Evolutionary conservation across 2,113 vertebrate genomes (phyloP), one percentile per base, ranked within the genome.

Genomic region (Symphodus melops): DNA sequence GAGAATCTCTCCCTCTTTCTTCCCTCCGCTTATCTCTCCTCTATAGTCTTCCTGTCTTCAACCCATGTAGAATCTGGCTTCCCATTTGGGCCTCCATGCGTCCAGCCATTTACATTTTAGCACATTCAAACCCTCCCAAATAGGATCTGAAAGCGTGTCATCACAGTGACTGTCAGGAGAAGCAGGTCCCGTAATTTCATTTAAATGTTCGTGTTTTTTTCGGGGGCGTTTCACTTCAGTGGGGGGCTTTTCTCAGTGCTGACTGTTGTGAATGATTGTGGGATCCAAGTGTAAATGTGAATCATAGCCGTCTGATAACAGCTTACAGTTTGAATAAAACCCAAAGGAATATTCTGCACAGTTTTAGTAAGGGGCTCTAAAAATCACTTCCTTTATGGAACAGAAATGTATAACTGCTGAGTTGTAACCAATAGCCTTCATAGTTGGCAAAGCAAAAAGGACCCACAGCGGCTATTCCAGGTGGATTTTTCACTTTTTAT

Each of bases 21-120:
- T 61, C 69, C 77, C 85, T 76, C 79, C 46, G 60, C 81, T 90
- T 92, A 88, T 91, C 91, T 90, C 72, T 68, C 60, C 64, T 89
- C 91, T 87, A 89, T 90, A 91, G 89, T 90, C 83, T 89, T 88
- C 87, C 87, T 85, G 85, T 89, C 91, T 89, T 85, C 90, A 89
- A 92, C 91, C 91, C 90, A 88, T 92, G 93, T 89, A 87, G 83
- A 93, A 92, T 91, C 79, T 19, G 46, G 91, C 87, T 93, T 94
- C 84, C 88, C 91, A 78, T 90, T 92, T 89, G 85, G 79, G 84
- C 74, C 81, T 90, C 79, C 82, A 71, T 92, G 88, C 85, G 81
- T 93, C 90, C 83, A 86, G 74, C 74, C 80, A 84, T 86, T 88
- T 91, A 85, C 83, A 86, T 88, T 91, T 88, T 69, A 77, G 68